Percentiles rank a stretch among this genome's conserved stretches.
Conservation (phyloP, 2,797 vertebrate genomes). For the Hylomyscus alleni region DNA sequence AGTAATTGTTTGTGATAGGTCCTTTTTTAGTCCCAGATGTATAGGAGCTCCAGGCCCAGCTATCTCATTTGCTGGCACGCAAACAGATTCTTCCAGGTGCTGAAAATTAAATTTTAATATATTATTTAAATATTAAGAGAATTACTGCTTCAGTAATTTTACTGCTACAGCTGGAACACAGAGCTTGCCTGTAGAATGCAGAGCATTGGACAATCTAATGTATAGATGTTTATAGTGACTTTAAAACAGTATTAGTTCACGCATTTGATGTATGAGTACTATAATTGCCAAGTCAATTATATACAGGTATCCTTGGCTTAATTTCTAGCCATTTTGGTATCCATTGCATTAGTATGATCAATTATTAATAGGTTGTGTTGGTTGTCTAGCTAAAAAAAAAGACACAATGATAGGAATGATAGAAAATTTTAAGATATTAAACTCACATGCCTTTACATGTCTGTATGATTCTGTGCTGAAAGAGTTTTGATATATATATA, state of each 20-base stretch:
- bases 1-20: conserved; percentile 92
- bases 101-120: conserved; percentile 95
- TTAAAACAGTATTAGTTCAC: conserved; percentile 70
- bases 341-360: conserved; percentile 35
- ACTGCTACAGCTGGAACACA: conserved; percentile 89
- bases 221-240: conserved; percentile 79
- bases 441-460: conserved; percentile 19
- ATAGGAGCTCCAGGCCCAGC: conserved; percentile 90
- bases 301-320: conserved; percentile 42
- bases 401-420: conserved; percentile 42
- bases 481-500: conserved; percentile 5
- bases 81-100: conserved; percentile 93
- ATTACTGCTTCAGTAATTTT: conserved; percentile 91
- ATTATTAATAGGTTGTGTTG: conserved; percentile 37
- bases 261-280: conserved; percentile 75
- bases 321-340: not conserved
- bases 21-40: conserved; percentile 90
- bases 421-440: conserved; percentile 62
- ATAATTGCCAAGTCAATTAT: conserved; percentile 65
- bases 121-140: conserved; percentile 96
- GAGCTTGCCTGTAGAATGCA: conserved; percentile 70
- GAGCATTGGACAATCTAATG: conserved; percentile 70
- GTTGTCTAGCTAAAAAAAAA: conserved; percentile 48
- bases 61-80: conserved; percentile 91
- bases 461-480: conserved; percentile 25